These are phyloP conservation scores for Triops cancriformis DNA, from an alignment of 1,140 invertebrate species.

Conservation along the genomic window DNA sequence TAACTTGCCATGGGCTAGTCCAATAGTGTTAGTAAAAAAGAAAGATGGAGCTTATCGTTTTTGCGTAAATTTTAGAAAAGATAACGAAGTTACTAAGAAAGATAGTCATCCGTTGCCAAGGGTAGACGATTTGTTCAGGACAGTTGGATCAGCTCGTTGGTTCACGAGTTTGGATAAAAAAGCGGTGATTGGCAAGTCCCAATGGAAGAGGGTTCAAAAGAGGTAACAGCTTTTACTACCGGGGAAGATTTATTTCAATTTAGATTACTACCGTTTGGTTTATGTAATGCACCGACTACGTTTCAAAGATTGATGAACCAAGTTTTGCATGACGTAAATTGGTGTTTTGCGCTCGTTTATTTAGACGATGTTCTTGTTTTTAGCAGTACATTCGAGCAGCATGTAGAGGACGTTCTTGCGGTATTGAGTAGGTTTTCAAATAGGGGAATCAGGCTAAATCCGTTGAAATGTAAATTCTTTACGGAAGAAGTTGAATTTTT, in stretches of 20 bases:
- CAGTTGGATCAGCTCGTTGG: conserved; percentile 40
- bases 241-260: conserved; percentile 40
- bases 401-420: conserved; percentile 35
- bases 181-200: conserved; percentile 37
- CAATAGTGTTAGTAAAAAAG: conserved; percentile 20
- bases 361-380: conserved; percentile 37
- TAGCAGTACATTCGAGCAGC: conserved; percentile 35
- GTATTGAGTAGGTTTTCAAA: conserved; percentile 34
- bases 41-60: conserved; percentile 4
- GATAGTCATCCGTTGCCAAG: conserved; percentile 43
- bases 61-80: conserved; percentile 16
- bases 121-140: conserved; percentile 41
- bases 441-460: conserved; percentile 19
- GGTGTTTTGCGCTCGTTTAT: conserved; percentile 34
- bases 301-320: conserved; percentile 40
- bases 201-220: conserved; percentile 42
- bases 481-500: too few relatives aligned
- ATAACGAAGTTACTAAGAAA: conserved; percentile 21
- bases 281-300: conserved; percentile 39
- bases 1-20: not conserved
- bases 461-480: conserved; percentile 35
- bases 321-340: conserved; percentile 32
- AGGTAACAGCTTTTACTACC: conserved; percentile 41
- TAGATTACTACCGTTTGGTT: conserved; percentile 42
- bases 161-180: conserved; percentile 42